Percentiles rank a stretch among this genome's conserved stretches.
Evolutionary conservation across 2,797 vertebrate species (phyloP).

Genomic region (Halcyon chelicuti): DNA sequence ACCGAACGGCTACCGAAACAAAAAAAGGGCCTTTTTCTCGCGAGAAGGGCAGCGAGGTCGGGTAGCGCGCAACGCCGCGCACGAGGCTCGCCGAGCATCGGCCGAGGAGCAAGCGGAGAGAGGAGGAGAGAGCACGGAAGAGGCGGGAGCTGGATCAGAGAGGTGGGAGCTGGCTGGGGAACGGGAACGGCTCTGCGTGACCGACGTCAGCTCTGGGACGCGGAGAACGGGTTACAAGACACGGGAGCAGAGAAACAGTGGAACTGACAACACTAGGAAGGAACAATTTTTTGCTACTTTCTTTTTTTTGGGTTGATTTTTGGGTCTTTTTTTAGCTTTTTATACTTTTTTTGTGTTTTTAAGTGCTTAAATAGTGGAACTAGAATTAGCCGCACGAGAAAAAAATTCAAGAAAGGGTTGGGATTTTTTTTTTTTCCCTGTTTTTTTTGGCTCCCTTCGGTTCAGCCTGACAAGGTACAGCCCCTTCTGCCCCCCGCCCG

Average conservation of each 20-base stretch:
- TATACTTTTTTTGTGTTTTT: conserved; percentile 79
- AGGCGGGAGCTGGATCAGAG: not conserved
- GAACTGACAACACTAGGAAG: conserved; percentile 73
- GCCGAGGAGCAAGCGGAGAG: conserved; percentile 40
- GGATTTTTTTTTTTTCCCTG: not conserved
- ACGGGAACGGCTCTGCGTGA: conserved; percentile 26
- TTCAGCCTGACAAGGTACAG: conserved; percentile 78
- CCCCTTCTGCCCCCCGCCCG: not conserved
- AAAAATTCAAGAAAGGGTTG: not conserved
- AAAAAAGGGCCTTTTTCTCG: not conserved
- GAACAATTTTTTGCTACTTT: conserved; percentile 77
- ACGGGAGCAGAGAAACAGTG: conserved; percentile 73
- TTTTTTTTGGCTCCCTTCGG: conserved; percentile 76
- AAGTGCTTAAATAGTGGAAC: conserved; percentile 82
- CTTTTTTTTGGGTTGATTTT: conserved; percentile 80
- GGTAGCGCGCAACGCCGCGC: conserved; percentile 53
- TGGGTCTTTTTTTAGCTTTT: conserved; percentile 74
- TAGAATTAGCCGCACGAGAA: conserved; percentile 79
- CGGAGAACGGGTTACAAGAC: conserved; percentile 60
- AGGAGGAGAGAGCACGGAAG: not conserved
- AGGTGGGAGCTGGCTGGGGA: conserved; percentile 26
- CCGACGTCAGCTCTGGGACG: conserved; percentile 24
- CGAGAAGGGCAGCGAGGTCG: not conserved
- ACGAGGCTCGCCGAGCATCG: conserved; percentile 43
- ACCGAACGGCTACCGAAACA: conserved; percentile 37